Conservation (phyloP, 2,113 vertebrate genomes). For the Tor tambroides region DNA sequence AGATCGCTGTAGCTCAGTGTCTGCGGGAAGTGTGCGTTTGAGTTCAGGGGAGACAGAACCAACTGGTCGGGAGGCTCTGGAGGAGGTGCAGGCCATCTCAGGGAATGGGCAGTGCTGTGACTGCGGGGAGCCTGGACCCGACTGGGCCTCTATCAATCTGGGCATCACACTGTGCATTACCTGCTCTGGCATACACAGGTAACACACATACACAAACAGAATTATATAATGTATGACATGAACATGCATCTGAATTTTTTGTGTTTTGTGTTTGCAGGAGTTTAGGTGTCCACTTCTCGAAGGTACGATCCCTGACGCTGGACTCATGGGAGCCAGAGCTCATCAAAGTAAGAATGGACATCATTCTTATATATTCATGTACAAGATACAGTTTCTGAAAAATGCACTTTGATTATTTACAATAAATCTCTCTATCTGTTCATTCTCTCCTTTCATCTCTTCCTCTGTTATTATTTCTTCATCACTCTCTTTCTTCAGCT, state of each 20-base stretch:
- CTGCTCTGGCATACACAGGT: conserved; percentile 89
- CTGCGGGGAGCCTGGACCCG: conserved; percentile 83
- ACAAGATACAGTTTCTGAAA: background rate
- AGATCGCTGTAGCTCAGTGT: conserved; percentile 73
- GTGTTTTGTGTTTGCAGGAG: conserved; percentile 79
- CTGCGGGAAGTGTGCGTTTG: conserved; percentile 53
- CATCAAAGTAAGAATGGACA: conserved; percentile 76
- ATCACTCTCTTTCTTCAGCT: conserved; percentile 67
- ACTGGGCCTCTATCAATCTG: conserved; percentile 93
- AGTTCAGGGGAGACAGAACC: conserved; percentile 73
- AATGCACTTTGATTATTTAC: too few species aligned
- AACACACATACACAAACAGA: conserved; percentile 50
- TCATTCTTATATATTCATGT: too few species aligned
- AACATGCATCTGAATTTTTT: conserved; percentile 22
- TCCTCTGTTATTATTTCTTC: too few species aligned
- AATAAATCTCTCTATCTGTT: too few species aligned
- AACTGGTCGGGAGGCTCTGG: conserved; percentile 68
- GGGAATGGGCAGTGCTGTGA: conserved; percentile 89
- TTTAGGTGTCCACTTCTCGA: conserved; percentile 91
- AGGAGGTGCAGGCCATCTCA: conserved; percentile 81
- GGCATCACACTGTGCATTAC: conserved; percentile 90
- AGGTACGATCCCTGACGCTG: conserved; percentile 90
- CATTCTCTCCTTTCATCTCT: background rate
- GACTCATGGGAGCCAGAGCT: conserved; percentile 94
- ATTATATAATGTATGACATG: background rate